Conservation (phyloP, 92 coral and sea anemone genomes). For the Phenganax subtilis region DNA sequence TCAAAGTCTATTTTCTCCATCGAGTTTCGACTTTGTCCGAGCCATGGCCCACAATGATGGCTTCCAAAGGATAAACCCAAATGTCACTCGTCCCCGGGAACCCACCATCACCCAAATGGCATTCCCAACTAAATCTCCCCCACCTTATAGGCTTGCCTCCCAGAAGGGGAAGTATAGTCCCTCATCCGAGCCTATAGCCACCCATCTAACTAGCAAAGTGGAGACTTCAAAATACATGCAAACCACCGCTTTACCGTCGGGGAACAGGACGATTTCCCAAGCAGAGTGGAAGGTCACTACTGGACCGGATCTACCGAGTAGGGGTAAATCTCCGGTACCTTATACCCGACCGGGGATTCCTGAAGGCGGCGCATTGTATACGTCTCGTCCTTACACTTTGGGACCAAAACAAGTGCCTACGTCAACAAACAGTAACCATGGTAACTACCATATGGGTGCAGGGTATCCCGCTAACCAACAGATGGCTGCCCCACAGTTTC, state of each 20-base stretch:
- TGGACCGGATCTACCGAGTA: constrained; percentile 11
- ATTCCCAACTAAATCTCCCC: constrained; percentile 28
- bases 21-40: constrained; percentile 31
- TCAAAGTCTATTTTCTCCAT: constrained; percentile 18
- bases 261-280: constrained; percentile 35
- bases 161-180: not conserved
- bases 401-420: constrained; percentile 16
- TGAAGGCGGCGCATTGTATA: constrained; percentile 26
- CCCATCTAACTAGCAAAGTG: constrained; percentile 15
- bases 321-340: constrained; percentile 14
- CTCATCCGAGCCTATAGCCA: constrained; percentile 1
- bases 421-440: constrained; percentile 15
- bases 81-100: constrained; percentile 1
- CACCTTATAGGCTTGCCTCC: constrained; percentile 13
- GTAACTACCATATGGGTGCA: constrained; percentile 1
- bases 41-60: constrained; percentile 40
- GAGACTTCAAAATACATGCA: constrained; percentile 39
- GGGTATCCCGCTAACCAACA: constrained; percentile 27
- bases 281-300: constrained; percentile 41
- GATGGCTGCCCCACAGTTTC: constrained; percentile 75
- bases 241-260: constrained; percentile 31
- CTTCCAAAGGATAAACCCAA: constrained; percentile 23
- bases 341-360: constrained; percentile 13
- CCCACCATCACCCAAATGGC: constrained; percentile 9
- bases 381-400: not conserved